Conservation (phyloP, 1,140 invertebrate species). For the Cyrtorhinus lividipennis region DNA sequence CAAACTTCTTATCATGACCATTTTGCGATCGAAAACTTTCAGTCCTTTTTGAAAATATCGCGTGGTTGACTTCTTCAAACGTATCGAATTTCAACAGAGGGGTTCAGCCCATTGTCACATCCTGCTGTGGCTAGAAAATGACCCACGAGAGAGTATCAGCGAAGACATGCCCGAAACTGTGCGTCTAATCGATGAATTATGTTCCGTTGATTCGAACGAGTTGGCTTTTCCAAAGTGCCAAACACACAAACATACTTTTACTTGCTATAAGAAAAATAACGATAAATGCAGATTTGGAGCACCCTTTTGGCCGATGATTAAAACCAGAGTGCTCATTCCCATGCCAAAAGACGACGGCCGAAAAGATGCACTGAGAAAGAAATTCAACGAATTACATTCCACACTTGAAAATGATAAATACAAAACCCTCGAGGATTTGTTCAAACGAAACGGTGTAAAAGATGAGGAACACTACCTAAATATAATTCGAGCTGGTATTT, state of each 20-base stretch:
- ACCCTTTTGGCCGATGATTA: conserved; percentile 22
- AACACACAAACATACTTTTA: conserved; percentile 30
- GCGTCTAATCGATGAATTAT: background rate
- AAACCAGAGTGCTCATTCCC: conserved; percentile 27
- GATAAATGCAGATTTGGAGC: conserved; percentile 28
- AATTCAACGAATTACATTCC: conserved; percentile 26
- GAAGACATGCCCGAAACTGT: background rate
- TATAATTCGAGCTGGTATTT: conserved; percentile 28
- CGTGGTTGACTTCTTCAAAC: conserved; percentile 4
- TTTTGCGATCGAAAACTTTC: background rate
- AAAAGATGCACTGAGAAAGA: conserved; percentile 25
- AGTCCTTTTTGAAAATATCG: background rate
- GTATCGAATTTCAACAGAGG: background rate
- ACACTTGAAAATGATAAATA: conserved; percentile 19
- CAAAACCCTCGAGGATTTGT: background rate
- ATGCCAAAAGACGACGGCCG: conserved; percentile 27
- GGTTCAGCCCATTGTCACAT: background rate
- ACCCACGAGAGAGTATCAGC: background rate
- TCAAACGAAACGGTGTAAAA: background rate
- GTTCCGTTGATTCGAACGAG: background rate
- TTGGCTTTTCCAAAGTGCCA: conserved; percentile 18
- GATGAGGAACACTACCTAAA: conserved; percentile 25
- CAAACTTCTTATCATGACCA: background rate
- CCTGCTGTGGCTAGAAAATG: background rate
- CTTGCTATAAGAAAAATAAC: conserved; percentile 28